Evolutionary conservation across 2,888 invertebrate genomes (phyloP), one percentile per base, ranked within the genome.

Genomic region (Limenitis camilla): DNA sequence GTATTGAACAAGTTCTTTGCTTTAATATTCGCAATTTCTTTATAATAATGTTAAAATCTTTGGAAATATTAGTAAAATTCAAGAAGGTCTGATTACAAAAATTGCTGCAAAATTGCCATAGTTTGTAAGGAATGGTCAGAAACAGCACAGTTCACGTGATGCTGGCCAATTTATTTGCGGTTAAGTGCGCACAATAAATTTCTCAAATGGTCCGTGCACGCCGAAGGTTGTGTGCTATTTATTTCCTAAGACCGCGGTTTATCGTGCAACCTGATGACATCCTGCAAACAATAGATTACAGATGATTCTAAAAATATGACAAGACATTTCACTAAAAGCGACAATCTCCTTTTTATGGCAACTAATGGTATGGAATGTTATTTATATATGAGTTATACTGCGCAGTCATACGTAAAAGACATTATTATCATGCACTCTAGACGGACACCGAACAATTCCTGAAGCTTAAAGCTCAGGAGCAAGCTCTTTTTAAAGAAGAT

Each of bases 121-220:
- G 69, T 62, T 62, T 58, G 58, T 62, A 62, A 68, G 67, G 63
- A 71, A 64, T 66, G 67, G 60, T 60, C 59, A 65, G 65, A 63
- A 72, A 71, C 69, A 68, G 67, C 65, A 68, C 70, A 66, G 71
- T 74, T 78, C 78, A 76, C 78, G 76, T 75, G 75, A 76, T 71
- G 71, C 70, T 67, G 71, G 72, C 78, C 83, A 83, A 85, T 84
- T 84, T 85, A 87, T 85, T 83, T 81, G 83, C 77, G 81, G 83
- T 82, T 84, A 85, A 85, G 83, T 84, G 82, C 82, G 79, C 81
- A 78, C 85, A 74, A 84, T 86, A 87, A 81, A 84, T 86, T 86
- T 82, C 82, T 81, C 78, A 81, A 85, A 87, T 84, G 82, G 83
- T 72, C 80, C 81, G 78, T 77, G 76, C 82, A 81, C 78, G 79